Conservation (phyloP, 2,113 vertebrate genomes). For the zebrafish (Danio rerio) region DNA sequence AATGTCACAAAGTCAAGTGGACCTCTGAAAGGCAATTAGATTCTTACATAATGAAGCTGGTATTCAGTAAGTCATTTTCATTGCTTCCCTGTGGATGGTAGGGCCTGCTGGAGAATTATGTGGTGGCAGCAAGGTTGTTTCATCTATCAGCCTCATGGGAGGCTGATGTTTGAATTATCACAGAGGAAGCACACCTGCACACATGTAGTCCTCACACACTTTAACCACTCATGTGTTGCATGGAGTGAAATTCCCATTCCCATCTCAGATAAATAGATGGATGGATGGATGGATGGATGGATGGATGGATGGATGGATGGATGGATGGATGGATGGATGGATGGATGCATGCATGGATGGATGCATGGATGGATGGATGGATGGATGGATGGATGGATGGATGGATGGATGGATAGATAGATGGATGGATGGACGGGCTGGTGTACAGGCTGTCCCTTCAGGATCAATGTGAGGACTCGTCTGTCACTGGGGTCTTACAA, state of each 20-base stretch:
- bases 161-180: slow-evolving; percentile 18
- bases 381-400: background rate
- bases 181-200: slow-evolving; percentile 46
- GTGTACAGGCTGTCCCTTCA: no score
- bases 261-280: no score
- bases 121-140: slow-evolving; percentile 23
- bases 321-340: background rate
- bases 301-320: no score
- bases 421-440: no score
- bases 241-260: slow-evolving; percentile 26
- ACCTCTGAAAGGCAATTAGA: slow-evolving; percentile 51
- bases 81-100: slow-evolving; percentile 1
- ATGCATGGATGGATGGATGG: background rate
- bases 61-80: background rate
- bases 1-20: slow-evolving; percentile 46
- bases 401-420: background rate
- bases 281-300: background rate
- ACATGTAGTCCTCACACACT: slow-evolving; percentile 7
- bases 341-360: background rate
- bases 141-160: slow-evolving; percentile 30
- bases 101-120: slow-evolving; percentile 35
- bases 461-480: no score
- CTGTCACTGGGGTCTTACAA: no score
- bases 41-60: slow-evolving; percentile 27
- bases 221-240: slow-evolving; percentile 16